Conservation (phyloP, 2,113 vertebrate species). For the Sardina pilchardus region DNA sequence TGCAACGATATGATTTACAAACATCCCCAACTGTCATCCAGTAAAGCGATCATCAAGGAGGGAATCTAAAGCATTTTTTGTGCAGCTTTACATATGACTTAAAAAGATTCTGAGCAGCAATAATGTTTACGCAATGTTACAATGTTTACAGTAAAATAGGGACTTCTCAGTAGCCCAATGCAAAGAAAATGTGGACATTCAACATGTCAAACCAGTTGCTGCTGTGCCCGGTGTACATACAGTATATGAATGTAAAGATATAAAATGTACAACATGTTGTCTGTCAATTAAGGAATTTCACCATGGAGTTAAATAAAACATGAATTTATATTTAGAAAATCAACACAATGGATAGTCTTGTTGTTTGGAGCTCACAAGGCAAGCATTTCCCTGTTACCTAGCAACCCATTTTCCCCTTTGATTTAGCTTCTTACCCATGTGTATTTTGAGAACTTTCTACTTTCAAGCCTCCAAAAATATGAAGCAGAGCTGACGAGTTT, state of each 20-base stretch:
- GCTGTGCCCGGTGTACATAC: neutral
- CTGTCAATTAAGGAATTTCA: neutral
- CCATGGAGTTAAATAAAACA: neutral
- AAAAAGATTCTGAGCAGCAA: neutral
- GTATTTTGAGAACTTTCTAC: constrained; percentile 36
- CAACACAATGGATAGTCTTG: neutral
- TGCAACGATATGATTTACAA: constrained; percentile 29
- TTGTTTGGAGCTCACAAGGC: neutral
- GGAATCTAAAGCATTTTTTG: neutral
- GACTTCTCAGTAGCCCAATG: neutral
- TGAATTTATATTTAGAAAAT: neutral
- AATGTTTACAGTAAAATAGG: neutral
- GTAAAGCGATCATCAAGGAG: neutral
- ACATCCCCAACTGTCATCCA: neutral
- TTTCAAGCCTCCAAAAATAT: constrained; percentile 42
- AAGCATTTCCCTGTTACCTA: constrained; percentile 38
- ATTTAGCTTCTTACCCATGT: constrained; percentile 33
- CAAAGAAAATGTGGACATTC: neutral
- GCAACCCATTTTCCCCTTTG: constrained; percentile 35
- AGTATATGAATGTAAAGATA: neutral
- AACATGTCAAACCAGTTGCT: no score
- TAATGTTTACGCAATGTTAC: neutral
- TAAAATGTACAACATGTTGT: neutral
- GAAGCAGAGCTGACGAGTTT: constrained; percentile 19
- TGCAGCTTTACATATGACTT: neutral